Evolutionary conservation across 92 coral and sea anemone genomes (phyloP).

Genomic region (Phenganax stokvisi): DNA sequence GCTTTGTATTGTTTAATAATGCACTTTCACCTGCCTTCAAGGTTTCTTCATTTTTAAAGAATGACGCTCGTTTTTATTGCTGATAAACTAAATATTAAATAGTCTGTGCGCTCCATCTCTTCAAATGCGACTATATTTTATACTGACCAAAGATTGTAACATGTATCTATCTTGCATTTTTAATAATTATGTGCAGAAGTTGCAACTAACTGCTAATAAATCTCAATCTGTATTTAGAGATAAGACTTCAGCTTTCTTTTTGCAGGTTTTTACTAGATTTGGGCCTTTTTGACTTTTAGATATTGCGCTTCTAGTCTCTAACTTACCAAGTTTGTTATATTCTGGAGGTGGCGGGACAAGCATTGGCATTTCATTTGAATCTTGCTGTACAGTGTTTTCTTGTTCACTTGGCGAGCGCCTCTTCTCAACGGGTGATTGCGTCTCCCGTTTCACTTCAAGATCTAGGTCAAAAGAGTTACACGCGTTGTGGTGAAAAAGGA

Average conservation of each 20-base stretch:
- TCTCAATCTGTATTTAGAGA: slow-evolving; percentile 12
- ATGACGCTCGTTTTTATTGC: slow-evolving; percentile 30
- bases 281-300: slow-evolving; percentile 8
- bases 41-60: slow-evolving; percentile 29
- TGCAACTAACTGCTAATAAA: background rate
- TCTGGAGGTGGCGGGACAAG: background rate
- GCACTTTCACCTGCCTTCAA: slow-evolving; percentile 39
- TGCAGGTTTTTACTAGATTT: slow-evolving; percentile 1
- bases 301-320: background rate
- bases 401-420: slow-evolving; percentile 23
- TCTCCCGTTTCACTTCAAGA: slow-evolving; percentile 35
- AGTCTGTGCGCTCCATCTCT: background rate
- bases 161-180: background rate
- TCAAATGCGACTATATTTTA: background rate
- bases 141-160: background rate
- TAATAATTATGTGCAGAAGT: background rate
- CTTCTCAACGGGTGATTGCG: slow-evolving; percentile 35
- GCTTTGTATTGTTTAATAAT: slow-evolving; percentile 44
- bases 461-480: slow-evolving; percentile 28
- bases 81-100: background rate
- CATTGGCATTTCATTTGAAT: slow-evolving; percentile 1
- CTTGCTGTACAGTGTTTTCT: slow-evolving; percentile 2
- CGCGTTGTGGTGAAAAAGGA: background rate
- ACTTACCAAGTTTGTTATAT: slow-evolving; percentile 14
- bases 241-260: slow-evolving; percentile 20